phyloP scores from a whole-genome alignment of 2,888 invertebrate genomes.

The Aleiodes alternator region DNA sequence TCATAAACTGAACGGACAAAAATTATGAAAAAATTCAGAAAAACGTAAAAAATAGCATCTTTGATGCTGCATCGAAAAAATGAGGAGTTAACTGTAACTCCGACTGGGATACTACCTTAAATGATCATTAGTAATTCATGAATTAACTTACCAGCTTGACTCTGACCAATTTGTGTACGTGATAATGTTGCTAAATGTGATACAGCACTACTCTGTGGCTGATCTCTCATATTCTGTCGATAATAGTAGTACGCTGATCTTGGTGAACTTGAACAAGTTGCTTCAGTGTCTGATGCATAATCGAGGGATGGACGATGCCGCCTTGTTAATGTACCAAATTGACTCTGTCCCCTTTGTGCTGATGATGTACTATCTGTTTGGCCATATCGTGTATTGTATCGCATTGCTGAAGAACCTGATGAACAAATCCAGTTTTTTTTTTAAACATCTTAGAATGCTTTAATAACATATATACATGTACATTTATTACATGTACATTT shows the following conservation, averaged over 20 bases:
- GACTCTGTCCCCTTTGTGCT: slow-evolving; percentile 74
- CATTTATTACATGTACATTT: no score
- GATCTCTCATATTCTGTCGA: slow-evolving; percentile 72
- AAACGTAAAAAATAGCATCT: no score
- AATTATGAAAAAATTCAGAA: no score
- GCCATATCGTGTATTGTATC: slow-evolving; percentile 72
- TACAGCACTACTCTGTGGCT: slow-evolving; percentile 71
- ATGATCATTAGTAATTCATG: not conserved
- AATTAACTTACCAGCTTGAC: slow-evolving; percentile 65
- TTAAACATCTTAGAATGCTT: no score
- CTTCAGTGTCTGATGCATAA: slow-evolving; percentile 97
- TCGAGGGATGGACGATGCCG: slow-evolving; percentile 88
- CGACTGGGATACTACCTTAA: no score
- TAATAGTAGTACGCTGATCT: slow-evolving; percentile 88
- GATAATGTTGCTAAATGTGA: slow-evolving; percentile 73
- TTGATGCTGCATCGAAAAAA: not conserved
- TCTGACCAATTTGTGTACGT: slow-evolving; percentile 73
- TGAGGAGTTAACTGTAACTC: not conserved
- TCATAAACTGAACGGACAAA: no score
- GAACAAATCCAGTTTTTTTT: not conserved
- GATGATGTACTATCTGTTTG: slow-evolving; percentile 72
- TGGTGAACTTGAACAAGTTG: slow-evolving; percentile 84
- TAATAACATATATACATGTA: no score
- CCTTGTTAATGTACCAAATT: slow-evolving; percentile 81
- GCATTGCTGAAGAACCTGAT: slow-evolving; percentile 69